These are phyloP conservation scores for Struthidea cinerea DNA, from an alignment of 2,113 vertebrate species.

Conservation along the genomic window DNA sequence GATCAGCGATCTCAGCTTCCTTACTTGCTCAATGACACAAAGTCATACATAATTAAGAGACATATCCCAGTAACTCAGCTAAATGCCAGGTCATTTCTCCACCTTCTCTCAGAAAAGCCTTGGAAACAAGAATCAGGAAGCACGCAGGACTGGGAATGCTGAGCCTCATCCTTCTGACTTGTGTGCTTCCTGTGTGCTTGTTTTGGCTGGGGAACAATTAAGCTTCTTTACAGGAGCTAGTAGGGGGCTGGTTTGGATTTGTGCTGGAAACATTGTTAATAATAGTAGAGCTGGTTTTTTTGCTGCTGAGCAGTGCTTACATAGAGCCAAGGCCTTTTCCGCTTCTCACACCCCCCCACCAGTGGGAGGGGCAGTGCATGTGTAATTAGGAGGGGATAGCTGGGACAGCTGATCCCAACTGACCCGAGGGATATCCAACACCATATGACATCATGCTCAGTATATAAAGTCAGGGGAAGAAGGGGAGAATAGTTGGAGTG, in stretches of 20 bases:
- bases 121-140: neutral
- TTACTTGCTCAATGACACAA: neutral
- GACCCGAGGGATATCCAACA: neutral
- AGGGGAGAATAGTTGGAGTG: neutral
- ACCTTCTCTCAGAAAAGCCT: neutral
- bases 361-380: no score
- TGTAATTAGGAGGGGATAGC: neutral
- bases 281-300: neutral
- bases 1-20: neutral
- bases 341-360: neutral
- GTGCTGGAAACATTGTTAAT: neutral
- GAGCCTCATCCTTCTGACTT: neutral
- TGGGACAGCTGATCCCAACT: neutral
- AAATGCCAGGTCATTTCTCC: neutral
- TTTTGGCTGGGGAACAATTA: neutral
- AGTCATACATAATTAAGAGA: neutral
- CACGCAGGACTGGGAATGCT: neutral
- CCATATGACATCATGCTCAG: neutral
- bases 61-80: neutral
- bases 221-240: neutral
- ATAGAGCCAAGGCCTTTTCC: neutral
- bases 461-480: neutral
- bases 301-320: neutral
- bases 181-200: rapidly evolving
- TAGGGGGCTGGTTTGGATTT: neutral